Evolutionary conservation across 2,888 invertebrate genomes (phyloP).

Genomic region (Ypsolopha scabrella): DNA sequence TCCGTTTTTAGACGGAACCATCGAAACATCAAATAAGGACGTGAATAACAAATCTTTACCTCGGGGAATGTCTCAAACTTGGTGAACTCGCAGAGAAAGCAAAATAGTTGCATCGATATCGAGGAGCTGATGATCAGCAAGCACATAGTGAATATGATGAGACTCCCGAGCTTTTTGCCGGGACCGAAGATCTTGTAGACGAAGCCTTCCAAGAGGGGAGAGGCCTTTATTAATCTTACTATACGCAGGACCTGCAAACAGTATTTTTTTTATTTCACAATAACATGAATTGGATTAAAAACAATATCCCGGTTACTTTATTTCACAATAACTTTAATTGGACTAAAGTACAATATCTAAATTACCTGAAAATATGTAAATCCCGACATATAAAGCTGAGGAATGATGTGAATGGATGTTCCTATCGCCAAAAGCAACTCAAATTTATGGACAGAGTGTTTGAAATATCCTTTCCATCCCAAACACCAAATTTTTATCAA

Average conservation of each 20-base stretch:
- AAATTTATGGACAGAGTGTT: slow-evolving; percentile 97
- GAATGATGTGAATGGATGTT: slow-evolving; percentile 94
- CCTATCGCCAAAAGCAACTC: slow-evolving; percentile 94
- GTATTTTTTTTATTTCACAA: background rate
- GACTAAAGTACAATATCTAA: background rate
- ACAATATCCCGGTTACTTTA: no score
- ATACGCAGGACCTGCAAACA: slow-evolving; percentile 87
- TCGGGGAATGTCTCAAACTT: slow-evolving; percentile 99
- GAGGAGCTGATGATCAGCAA: slow-evolving; percentile 98
- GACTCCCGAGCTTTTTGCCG: slow-evolving; percentile 98
- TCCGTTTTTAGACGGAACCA: no score
- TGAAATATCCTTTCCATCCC: slow-evolving; percentile 94
- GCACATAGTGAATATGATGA: slow-evolving; percentile 99
- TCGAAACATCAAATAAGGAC: no score
- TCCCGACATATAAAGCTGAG: slow-evolving; percentile 90
- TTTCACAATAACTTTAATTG: background rate
- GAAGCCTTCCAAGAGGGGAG: slow-evolving; percentile 98
- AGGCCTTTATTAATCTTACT: slow-evolving; percentile 96
- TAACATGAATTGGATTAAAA: no score
- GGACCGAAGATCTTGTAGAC: slow-evolving; percentile 94
- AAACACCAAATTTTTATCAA: slow-evolving; percentile 98
- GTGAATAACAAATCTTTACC: slow-evolving; percentile 47
- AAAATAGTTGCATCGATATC: slow-evolving; percentile 99
- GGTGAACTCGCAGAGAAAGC: slow-evolving; percentile 92
- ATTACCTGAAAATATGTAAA: slow-evolving; percentile 96